These are phyloP conservation scores for Cottus gobio DNA, from an alignment of 2,113 vertebrate species.

Conservation along the genomic window DNA sequence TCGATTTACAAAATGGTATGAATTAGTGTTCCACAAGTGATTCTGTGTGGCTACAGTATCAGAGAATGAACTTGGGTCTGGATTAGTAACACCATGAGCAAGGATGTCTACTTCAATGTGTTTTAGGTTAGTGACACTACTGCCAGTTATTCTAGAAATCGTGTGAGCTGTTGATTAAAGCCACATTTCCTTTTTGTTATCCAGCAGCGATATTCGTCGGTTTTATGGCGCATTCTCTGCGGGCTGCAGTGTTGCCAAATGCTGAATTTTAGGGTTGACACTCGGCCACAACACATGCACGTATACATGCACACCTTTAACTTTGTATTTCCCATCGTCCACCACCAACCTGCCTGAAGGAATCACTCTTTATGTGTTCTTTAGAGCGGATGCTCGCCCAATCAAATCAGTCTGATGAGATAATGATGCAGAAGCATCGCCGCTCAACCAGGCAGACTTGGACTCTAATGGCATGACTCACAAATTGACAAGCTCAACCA, in stretches of 20 bases:
- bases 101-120: conserved; percentile 64
- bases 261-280: conserved; percentile 53
- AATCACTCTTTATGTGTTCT: conserved; percentile 18
- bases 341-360: conserved; percentile 30
- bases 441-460: conserved; percentile 14
- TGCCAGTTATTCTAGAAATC: conserved; percentile 57
- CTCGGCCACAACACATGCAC: background rate
- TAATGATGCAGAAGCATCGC: conserved; percentile 22
- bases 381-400: conserved; percentile 11
- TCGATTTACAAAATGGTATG: conserved; percentile 14
- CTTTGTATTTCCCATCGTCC: conserved; percentile 57
- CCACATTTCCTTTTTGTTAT: conserved; percentile 65
- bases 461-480: conserved; percentile 62
- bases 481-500: conserved; percentile 44
- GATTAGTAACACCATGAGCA: conserved; percentile 10
- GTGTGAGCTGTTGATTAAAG: conserved; percentile 69
- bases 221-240: conserved; percentile 70
- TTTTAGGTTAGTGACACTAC: conserved; percentile 69
- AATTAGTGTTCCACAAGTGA: background rate
- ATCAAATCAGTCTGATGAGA: conserved; percentile 41
- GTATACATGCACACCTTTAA: conserved; percentile 28
- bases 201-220: conserved; percentile 59
- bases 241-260: conserved; percentile 62
- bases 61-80: background rate
- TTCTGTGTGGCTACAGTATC: conserved; percentile 2